Percentiles rank a stretch among this genome's conserved stretches.
Evolutionary conservation across 2,113 vertebrate species (phyloP).

Genomic region (Halichoerus grypus): DNA sequence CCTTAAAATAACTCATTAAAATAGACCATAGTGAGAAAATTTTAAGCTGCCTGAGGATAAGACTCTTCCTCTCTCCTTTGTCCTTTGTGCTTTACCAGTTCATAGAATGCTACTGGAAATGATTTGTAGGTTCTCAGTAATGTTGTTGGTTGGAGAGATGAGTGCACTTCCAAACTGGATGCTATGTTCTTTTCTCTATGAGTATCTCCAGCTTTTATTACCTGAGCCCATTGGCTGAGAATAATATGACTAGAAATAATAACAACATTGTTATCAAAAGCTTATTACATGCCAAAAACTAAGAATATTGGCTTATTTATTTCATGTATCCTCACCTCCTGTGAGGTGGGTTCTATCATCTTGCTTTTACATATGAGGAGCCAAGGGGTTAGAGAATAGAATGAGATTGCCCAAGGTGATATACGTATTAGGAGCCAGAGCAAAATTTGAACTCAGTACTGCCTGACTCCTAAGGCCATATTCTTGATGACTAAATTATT

Average conservation of each 20-base stretch:
- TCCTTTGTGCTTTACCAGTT: not conserved
- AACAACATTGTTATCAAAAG: not conserved
- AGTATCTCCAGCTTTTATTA: not conserved
- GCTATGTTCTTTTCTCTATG: not conserved
- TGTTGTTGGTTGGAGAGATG: not conserved
- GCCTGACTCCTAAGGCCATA: not conserved
- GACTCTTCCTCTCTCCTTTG: not conserved
- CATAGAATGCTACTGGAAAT: not conserved
- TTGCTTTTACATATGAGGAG: conserved; percentile 15
- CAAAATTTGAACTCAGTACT: not conserved
- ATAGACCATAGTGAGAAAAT: not conserved
- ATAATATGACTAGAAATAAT: not conserved
- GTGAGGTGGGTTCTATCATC: not conserved
- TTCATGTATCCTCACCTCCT: not conserved
- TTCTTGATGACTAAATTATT: not conserved
- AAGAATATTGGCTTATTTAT: not conserved
- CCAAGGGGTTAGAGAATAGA: not conserved
- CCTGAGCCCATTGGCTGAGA: not conserved
- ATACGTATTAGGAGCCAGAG: not conserved
- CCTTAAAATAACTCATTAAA: not conserved
- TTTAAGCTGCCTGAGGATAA: not conserved
- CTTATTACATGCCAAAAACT: not conserved
- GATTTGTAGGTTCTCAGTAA: not conserved
- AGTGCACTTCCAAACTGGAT: not conserved
- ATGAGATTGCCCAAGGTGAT: not conserved